These are phyloP conservation scores for Scartelaos histophorus DNA, from an alignment of 2,113 vertebrate genomes.

Conservation along the genomic window DNA sequence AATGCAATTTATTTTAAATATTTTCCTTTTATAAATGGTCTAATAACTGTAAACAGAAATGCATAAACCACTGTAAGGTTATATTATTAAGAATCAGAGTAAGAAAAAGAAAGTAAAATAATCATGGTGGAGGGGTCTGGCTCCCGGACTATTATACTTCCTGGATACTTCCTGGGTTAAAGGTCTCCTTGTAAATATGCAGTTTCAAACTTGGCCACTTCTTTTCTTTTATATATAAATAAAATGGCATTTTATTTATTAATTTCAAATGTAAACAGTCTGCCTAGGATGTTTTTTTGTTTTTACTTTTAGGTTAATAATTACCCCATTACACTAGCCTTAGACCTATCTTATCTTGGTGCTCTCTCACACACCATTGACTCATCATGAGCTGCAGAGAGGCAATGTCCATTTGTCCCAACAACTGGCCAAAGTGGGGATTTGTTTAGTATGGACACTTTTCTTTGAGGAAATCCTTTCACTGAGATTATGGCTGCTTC, in stretches of 20 bases:
- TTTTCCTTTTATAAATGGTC: too few relatives aligned
- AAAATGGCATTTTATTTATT: not conserved
- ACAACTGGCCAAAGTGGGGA: not conserved
- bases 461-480: slow-evolving; percentile 18
- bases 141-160: too few relatives aligned
- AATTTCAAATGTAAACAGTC: not conserved
- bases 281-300: too few relatives aligned
- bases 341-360: slow-evolving; percentile 62
- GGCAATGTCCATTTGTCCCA: slow-evolving; percentile 66
- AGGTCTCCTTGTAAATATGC: too few relatives aligned
- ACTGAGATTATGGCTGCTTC: slow-evolving; percentile 55
- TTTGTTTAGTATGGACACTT: slow-evolving; percentile 41
- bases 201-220: not conserved
- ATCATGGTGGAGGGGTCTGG: too few relatives aligned
- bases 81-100: too few relatives aligned
- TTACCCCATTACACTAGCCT: slow-evolving; percentile 40
- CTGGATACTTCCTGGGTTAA: too few relatives aligned
- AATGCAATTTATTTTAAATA: too few relatives aligned
- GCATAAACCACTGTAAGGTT: too few relatives aligned
- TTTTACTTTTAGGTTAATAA: slow-evolving; percentile 59
- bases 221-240: not conserved
- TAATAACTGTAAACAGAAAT: too few relatives aligned
- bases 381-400: slow-evolving; percentile 46
- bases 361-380: slow-evolving; percentile 25
- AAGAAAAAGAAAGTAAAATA: too few relatives aligned